phyloP scores from a whole-genome alignment of 1,140 invertebrate species.

The Pseudomyrmex gracilis region DNA sequence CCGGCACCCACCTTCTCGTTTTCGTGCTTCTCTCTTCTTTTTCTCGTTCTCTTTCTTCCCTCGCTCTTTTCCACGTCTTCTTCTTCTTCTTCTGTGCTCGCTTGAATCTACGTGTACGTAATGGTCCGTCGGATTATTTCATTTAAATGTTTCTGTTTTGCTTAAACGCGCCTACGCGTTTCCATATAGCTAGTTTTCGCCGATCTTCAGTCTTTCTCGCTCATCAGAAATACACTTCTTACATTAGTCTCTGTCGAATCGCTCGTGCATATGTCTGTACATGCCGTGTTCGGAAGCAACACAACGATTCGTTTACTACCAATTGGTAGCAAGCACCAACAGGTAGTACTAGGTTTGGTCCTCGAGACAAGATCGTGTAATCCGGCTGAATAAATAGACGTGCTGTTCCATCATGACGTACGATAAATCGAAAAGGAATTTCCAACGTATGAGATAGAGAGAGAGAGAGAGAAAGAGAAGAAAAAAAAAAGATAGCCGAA shows the following conservation, averaged over 20 bases:
- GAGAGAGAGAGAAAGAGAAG: slow-evolving; percentile 19
- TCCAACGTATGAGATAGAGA: slow-evolving; percentile 32
- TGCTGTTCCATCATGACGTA: slow-evolving; percentile 1
- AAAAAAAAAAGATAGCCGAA: neutral
- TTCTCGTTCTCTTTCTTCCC: slow-evolving; percentile 36
- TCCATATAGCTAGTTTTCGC: neutral
- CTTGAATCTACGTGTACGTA: slow-evolving; percentile 17
- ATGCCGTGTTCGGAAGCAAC: slow-evolving; percentile 37
- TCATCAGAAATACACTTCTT: neutral
- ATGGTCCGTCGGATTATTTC: slow-evolving; percentile 18
- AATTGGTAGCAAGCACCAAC: slow-evolving; percentile 27
- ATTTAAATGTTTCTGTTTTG: neutral
- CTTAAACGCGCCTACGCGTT: neutral
- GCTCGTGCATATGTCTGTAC: neutral
- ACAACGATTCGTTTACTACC: slow-evolving; percentile 10
- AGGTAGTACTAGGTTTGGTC: slow-evolving; percentile 20
- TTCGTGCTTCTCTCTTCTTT: slow-evolving; percentile 23
- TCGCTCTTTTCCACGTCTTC: slow-evolving; percentile 23
- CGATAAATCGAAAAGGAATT: slow-evolving; percentile 63
- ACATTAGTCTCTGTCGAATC: neutral
- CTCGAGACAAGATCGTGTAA: slow-evolving; percentile 46
- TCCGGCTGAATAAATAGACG: slow-evolving; percentile 60
- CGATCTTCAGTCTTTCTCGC: neutral
- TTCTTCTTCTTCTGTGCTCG: slow-evolving; percentile 58
- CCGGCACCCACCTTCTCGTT: slow-evolving; percentile 55